Evolutionary conservation across 2,888 invertebrate species (phyloP).

Genomic region (Rotaria sp.): DNA sequence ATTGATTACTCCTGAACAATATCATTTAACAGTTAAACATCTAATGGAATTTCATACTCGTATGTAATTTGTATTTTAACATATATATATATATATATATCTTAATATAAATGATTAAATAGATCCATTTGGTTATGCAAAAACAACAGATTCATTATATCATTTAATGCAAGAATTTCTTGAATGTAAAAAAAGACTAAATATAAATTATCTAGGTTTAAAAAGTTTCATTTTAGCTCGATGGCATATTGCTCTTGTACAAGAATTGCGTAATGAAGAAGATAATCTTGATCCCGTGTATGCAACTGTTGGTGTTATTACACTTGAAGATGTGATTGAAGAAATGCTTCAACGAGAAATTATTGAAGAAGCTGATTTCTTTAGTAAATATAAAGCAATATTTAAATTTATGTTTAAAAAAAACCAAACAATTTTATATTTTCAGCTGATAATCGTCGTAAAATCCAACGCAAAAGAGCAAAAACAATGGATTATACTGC

Average conservation of each 20-base stretch:
- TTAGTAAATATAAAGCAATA: background rate
- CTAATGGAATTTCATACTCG: constrained; percentile 24
- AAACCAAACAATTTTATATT: background rate
- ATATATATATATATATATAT: background rate
- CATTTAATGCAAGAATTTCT: constrained; percentile 27
- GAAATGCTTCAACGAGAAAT: constrained; percentile 95
- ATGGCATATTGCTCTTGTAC: constrained; percentile 8
- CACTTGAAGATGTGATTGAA: constrained; percentile 92
- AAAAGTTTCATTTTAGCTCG: background rate
- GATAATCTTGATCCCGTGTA: constrained; percentile 3
- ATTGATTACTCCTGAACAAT: constrained; percentile 17
- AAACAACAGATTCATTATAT: background rate
- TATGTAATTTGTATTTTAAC: background rate
- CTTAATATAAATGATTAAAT: background rate
- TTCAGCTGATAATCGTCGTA: constrained; percentile 26
- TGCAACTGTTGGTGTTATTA: constrained; percentile 71
- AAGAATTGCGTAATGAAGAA: background rate
- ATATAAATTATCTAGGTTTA: background rate
- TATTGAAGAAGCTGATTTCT: constrained; percentile 67
- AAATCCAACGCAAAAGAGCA: background rate
- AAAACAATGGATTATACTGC: constrained; percentile 16
- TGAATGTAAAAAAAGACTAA: background rate
- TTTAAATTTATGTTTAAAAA: background rate
- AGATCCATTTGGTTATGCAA: constrained; percentile 9
- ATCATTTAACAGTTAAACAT: constrained; percentile 19